Percentiles rank a stretch among this genome's conserved stretches.
phyloP scores from a whole-genome alignment of 30 jellyfish, hydroid and myxozoan species.

The Morbakka virulenta region DNA sequence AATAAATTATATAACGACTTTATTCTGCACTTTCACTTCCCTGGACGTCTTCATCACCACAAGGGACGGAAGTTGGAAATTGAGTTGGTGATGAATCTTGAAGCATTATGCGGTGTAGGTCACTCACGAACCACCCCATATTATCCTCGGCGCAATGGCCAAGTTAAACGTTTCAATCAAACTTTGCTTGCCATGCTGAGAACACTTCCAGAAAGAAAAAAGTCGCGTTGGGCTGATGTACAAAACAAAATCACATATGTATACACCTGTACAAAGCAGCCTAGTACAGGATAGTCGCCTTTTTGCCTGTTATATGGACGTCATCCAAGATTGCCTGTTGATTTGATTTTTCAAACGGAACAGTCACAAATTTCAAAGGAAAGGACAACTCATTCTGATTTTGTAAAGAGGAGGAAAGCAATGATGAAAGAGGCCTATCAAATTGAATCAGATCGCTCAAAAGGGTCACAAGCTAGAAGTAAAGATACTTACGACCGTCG shows the following conservation, averaged over 20 bases:
- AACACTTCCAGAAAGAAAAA: slow-evolving; percentile 23
- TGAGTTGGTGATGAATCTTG: slow-evolving; percentile 12
- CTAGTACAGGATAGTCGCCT: not conserved
- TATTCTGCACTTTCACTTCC: slow-evolving; percentile 45
- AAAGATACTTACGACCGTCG: slow-evolving; percentile 5
- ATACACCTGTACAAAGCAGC: not conserved
- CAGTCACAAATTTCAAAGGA: not conserved
- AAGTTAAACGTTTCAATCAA: not conserved
- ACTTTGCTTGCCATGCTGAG: not conserved
- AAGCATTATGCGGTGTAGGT: not conserved
- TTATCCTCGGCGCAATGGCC: too few species aligned
- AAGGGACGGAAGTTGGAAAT: slow-evolving; percentile 58
- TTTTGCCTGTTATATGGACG: not conserved
- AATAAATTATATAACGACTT: slow-evolving; percentile 36
- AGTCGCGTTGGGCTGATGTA: slow-evolving; percentile 18
- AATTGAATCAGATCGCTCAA: slow-evolving; percentile 3
- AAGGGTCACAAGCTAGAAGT: not conserved
- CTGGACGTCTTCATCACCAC: slow-evolving; percentile 45
- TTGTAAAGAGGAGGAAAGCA: not conserved
- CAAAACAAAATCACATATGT: slow-evolving; percentile 15
- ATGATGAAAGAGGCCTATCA: slow-evolving; percentile 2
- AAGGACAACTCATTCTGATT: not conserved
- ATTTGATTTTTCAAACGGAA: not conserved
- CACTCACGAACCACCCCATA: slow-evolving; percentile 7
- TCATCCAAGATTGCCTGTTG: not conserved